Evolutionary conservation across 1,140 invertebrate species (phyloP).

Genomic region (Mylabris phalerata): DNA sequence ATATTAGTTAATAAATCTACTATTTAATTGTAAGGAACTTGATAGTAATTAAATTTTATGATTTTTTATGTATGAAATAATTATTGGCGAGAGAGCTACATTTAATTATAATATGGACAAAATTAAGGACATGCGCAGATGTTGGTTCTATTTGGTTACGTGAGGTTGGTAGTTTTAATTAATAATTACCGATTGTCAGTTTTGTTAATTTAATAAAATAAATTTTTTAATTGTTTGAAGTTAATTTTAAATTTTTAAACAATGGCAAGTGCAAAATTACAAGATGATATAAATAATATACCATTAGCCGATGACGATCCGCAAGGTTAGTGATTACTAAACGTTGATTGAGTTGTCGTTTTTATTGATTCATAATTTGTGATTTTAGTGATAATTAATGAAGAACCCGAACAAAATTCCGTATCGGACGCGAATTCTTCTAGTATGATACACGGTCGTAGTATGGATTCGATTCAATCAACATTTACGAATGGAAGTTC

Average conservation of each 20-base stretch:
- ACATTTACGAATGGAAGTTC: constrained; percentile 83
- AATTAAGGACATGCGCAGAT: too few relatives aligned
- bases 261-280: constrained; percentile 49
- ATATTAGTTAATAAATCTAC: too few relatives aligned
- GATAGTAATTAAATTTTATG: too few relatives aligned
- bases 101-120: too few relatives aligned
- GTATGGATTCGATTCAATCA: constrained; percentile 84
- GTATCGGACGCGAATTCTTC: constrained; percentile 51
- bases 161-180: neutral
- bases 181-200: neutral
- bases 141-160: too few relatives aligned
- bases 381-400: constrained; percentile 68
- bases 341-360: too few relatives aligned
- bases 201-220: neutral
- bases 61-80: too few relatives aligned
- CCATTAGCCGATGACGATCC: constrained; percentile 86
- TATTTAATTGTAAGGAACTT: too few relatives aligned
- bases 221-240: neutral
- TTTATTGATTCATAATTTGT: neutral
- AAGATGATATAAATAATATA: constrained; percentile 74
- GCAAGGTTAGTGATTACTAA: constrained; percentile 53
- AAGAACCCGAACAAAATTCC: constrained; percentile 55
- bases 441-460: constrained; percentile 64
- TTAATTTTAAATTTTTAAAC: neutral
- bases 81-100: too few relatives aligned